phyloP scores from a whole-genome alignment of 1,140 invertebrate species.

The Monochamus saltuarius region DNA sequence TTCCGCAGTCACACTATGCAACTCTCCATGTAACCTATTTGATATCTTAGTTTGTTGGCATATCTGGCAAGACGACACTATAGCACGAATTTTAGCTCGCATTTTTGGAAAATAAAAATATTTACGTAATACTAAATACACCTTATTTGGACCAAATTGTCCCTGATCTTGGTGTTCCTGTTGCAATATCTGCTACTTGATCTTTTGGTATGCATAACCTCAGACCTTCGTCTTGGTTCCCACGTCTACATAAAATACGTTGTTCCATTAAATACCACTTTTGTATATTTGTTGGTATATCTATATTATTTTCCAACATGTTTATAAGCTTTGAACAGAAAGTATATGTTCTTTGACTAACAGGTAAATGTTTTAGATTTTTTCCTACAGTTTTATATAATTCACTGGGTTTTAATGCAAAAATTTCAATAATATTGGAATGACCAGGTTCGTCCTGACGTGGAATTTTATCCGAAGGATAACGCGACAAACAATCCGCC shows the following conservation, averaged over 20 bases:
- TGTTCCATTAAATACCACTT: not conserved
- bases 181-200: not conserved
- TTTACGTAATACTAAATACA: not conserved
- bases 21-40: not conserved
- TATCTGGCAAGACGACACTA: conserved; percentile 7
- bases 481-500: not conserved
- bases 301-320: not conserved
- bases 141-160: conserved; percentile 3
- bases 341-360: not conserved
- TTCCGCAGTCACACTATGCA: not conserved
- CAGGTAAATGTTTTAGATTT: not conserved
- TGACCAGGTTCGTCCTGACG: not conserved
- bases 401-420: not conserved
- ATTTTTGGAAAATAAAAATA: conserved; percentile 14
- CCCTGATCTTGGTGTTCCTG: not conserved
- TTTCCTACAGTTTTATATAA: not conserved
- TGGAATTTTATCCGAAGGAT: too few relatives aligned
- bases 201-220: too few relatives aligned
- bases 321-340: not conserved
- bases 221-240: too few relatives aligned
- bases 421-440: not conserved
- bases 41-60: conserved; percentile 12
- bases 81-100: not conserved
- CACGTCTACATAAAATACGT: too few relatives aligned
- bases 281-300: not conserved